Evolutionary conservation across 2,113 vertebrate species (phyloP), one percentile per base, ranked within the genome.

Genomic region (Sitta europaea): DNA sequence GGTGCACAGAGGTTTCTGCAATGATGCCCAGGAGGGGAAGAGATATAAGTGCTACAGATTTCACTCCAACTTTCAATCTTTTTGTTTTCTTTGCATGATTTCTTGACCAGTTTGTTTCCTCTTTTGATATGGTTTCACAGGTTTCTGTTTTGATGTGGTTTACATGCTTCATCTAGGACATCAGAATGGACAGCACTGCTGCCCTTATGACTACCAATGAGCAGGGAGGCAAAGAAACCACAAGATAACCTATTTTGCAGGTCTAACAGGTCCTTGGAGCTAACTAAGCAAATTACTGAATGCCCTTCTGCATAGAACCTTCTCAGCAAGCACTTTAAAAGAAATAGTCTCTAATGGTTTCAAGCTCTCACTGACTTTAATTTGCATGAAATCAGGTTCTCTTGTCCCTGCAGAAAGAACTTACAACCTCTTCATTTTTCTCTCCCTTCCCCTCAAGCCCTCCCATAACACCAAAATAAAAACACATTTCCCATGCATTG

Each of bases 31-130:
- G 42, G 21, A 67, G 29, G 3, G 31, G 4, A 74, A 40, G 11
- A 74, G 9, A 13, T 31, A 1, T 0, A 0, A 76, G 27, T 16
- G 25, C 57, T 53, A n/a, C 17, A 33, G 36, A 13, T 29, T 50
- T 78, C 51, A 42, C 7, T 23, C 25, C 28, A 40, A 4, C 33
- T 63, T 71, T 9, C 22, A 18, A 28, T 14, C 3, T 12, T 48
- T 51, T 33, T 22, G 5, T 35, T 14, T 51, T 10, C 2, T 47
- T 68, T 61, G 65, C 5, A 6, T 29, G 10, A 28, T 51, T 90
- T 72, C 20, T 79, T 40, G 18, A 27, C 53, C 24, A 48, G n/a
- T 38, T 75, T 40, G 5, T 76, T 63, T 54, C 24, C 21, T 36
- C 13, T 86, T 85, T 51, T 50, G 8, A 35, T 53, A 35, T 17